phyloP scores from a whole-genome alignment of 1,140 invertebrate genomes.

The Bombyx mori region DNA sequence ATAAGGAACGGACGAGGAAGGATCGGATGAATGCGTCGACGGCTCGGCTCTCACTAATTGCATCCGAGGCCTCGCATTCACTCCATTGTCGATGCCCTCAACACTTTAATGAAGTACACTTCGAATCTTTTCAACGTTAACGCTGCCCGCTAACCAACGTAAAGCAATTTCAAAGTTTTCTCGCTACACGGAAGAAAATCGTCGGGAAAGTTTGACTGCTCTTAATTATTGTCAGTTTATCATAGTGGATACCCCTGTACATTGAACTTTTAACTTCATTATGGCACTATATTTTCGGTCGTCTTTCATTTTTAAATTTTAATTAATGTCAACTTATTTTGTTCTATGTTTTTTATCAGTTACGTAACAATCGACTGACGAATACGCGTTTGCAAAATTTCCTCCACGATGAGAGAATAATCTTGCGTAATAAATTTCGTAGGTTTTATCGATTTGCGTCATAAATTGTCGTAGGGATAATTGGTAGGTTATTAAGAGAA shows the following conservation, averaged over 20 bases:
- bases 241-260: conserved; percentile 16
- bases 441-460: no score
- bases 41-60: conserved; percentile 13
- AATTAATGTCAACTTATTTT: no score
- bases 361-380: no score
- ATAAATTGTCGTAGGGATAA: no score
- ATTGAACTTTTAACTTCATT: conserved; percentile 14
- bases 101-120: conserved; percentile 52
- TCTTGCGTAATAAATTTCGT: no score
- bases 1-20: conserved; percentile 1
- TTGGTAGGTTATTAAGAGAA: no score
- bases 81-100: conserved; percentile 16
- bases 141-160: conserved; percentile 27
- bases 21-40: conserved; percentile 6
- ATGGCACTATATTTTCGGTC: conserved; percentile 7
- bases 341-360: no score
- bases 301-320: no score
- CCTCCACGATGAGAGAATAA: no score
- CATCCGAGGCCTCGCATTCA: conserved; percentile 17
- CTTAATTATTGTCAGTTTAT: conserved; percentile 44
- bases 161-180: conserved; percentile 45
- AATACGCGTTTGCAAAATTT: no score
- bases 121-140: conserved; percentile 35
- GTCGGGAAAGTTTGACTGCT: conserved; percentile 34
- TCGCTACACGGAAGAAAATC: conserved; percentile 32